Conservation (phyloP, 2,888 invertebrate species). For the Brachylomia viminalis region DNA sequence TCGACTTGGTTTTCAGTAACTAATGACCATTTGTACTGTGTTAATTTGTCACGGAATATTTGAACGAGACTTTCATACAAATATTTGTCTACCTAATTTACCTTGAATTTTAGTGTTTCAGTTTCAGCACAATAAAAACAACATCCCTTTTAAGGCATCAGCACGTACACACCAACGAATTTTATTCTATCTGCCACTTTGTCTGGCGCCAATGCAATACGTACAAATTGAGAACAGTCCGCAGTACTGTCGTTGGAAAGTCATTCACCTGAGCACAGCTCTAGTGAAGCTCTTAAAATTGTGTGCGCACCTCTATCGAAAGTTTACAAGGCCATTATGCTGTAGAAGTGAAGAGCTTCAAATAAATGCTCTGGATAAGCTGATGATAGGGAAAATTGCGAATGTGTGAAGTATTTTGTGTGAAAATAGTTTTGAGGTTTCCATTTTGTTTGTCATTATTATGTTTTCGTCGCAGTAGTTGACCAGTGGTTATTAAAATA, state of each 20-base stretch:
- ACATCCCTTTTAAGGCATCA: neutral
- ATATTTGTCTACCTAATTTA: no score
- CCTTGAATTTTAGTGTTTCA: no score
- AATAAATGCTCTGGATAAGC: constrained; percentile 26
- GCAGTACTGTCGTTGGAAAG: constrained; percentile 39
- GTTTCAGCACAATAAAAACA: neutral
- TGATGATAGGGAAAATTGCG: constrained; percentile 20
- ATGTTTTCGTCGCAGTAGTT: neutral
- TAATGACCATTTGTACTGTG: no score
- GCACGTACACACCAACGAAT: constrained; percentile 18
- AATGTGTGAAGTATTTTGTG: constrained; percentile 2
- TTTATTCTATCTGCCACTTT: constrained; percentile 26
- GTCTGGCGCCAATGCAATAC: constrained; percentile 44
- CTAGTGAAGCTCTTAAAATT: constrained; percentile 43
- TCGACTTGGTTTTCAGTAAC: no score
- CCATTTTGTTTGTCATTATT: neutral
- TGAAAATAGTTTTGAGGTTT: constrained; percentile 6
- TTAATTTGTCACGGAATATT: no score
- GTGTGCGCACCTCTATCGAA: constrained; percentile 45
- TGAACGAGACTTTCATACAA: no score
- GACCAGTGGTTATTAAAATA: neutral
- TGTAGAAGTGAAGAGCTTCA: constrained; percentile 17
- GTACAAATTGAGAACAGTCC: constrained; percentile 42
- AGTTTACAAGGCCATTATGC: constrained; percentile 47
- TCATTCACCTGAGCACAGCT: constrained; percentile 59